A percentile compares a stretch with the other conserved stretches of the same genome.
These are phyloP conservation scores for Ctena decussata DNA, from an alignment of 2,888 invertebrate genomes.

Conservation along the genomic window DNA sequence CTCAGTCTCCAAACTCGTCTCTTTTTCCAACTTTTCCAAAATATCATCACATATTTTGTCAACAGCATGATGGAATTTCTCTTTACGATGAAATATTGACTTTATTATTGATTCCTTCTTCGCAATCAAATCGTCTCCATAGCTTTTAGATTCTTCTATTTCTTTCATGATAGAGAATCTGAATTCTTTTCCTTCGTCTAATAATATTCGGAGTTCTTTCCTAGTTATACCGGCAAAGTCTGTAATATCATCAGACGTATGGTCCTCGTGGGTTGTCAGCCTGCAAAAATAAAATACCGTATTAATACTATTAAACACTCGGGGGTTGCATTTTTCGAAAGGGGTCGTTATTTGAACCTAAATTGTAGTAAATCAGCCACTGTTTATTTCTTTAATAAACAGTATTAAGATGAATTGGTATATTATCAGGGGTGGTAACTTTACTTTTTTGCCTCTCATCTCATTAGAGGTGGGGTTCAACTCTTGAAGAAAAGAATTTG, in stretches of 20 bases:
- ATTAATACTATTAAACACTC: too few relatives aligned
- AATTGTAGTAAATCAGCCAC: too few relatives aligned
- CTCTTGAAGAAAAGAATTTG: too few relatives aligned
- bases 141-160: constrained; percentile 56
- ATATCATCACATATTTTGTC: constrained; percentile 54
- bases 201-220: constrained; percentile 39
- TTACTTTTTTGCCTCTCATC: too few relatives aligned
- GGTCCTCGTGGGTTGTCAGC: constrained; percentile 62
- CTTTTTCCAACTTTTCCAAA: constrained; percentile 40
- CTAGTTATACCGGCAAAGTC: constrained; percentile 48
- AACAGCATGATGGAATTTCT: constrained; percentile 52
- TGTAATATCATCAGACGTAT: constrained; percentile 61
- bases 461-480: too few relatives aligned
- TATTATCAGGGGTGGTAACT: too few relatives aligned
- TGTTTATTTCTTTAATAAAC: too few relatives aligned
- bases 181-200: constrained; percentile 55
- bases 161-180: constrained; percentile 59
- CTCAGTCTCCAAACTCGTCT: constrained; percentile 38
- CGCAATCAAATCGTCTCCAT: constrained; percentile 31
- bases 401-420: too few relatives aligned
- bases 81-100: constrained; percentile 29
- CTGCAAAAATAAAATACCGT: constrained; percentile 22
- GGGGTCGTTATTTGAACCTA: too few relatives aligned
- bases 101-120: constrained; percentile 32
- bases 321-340: too few relatives aligned